A percentile compares a stretch with the other conserved stretches of the same genome.
Evolutionary conservation across 1,140 invertebrate genomes (phyloP).

Genomic region (Heliconius himera): DNA sequence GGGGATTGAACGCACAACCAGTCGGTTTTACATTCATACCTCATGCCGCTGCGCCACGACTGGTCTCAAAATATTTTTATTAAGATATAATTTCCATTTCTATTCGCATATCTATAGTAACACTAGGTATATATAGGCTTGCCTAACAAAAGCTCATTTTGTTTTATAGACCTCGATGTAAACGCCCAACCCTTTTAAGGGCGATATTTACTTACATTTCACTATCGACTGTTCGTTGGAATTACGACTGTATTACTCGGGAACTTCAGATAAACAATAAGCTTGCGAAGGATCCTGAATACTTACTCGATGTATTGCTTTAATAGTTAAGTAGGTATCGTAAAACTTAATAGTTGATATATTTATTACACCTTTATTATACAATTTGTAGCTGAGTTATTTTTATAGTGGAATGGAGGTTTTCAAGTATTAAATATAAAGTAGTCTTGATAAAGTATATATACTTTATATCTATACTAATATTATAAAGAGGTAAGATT

Average conservation of each 20-base stretch:
- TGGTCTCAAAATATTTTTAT: conserved; percentile 21
- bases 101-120: conserved; percentile 26
- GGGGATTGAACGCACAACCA: too few relatives aligned
- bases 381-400: neutral
- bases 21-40: too few relatives aligned
- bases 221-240: conserved; percentile 29
- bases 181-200: conserved; percentile 64
- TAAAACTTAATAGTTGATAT: conserved; percentile 12
- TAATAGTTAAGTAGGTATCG: conserved; percentile 5
- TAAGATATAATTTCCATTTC: conserved; percentile 10
- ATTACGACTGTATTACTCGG: conserved; percentile 31
- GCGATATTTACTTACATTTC: conserved; percentile 58
- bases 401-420: neutral
- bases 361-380: neutral
- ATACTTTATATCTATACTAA: too few relatives aligned
- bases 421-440: neutral
- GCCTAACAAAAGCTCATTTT: conserved; percentile 57
- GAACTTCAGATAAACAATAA: conserved; percentile 28
- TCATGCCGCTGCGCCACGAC: too few relatives aligned
- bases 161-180: conserved; percentile 60
- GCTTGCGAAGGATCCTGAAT: conserved; percentile 18
- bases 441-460: neutral
- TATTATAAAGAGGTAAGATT: too few relatives aligned
- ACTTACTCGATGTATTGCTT: neutral
- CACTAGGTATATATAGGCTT: conserved; percentile 1